These are phyloP conservation scores for Cantharis lateralis DNA, from an alignment of 2,888 invertebrate species.

Conservation along the genomic window DNA sequence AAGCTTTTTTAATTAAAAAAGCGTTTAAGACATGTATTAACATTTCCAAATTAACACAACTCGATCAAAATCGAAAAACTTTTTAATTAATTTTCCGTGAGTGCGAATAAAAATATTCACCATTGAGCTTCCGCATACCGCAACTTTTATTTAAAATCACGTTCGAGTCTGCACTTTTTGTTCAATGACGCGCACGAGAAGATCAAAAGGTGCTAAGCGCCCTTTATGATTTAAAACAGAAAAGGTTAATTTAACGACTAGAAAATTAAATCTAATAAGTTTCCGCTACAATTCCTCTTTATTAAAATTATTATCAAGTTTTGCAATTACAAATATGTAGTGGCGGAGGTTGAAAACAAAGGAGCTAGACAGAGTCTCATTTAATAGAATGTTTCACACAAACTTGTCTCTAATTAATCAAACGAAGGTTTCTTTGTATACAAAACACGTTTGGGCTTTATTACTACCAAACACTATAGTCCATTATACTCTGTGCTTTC, in stretches of 20 bases:
- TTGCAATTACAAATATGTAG: conserved; percentile 4
- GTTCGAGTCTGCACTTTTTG: too few species aligned
- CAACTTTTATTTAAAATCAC: background rate
- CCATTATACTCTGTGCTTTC: conserved; percentile 21
- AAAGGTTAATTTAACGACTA: background rate
- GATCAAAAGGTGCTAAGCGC: background rate
- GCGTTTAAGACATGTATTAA: background rate
- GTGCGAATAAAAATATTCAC: background rate
- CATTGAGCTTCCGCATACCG: background rate
- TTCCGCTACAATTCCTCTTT: background rate
- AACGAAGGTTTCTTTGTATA: conserved; percentile 27
- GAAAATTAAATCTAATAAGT: conserved; percentile 1
- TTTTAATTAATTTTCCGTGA: background rate
- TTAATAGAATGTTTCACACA: conserved; percentile 25
- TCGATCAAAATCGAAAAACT: background rate
- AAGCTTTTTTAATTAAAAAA: background rate
- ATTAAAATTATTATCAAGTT: conserved; percentile 1
- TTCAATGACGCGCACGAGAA: background rate
- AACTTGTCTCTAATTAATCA: conserved; percentile 29
- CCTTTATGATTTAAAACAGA: background rate
- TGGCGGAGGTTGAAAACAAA: conserved; percentile 4
- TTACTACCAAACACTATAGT: conserved; percentile 28
- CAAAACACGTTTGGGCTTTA: conserved; percentile 29
- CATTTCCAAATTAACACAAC: background rate
- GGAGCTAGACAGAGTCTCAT: conserved; percentile 12